Base-by-base conservation (phyloP, 2,113 vertebrate genomes). In the Gadus chalcogrammus region DNA sequence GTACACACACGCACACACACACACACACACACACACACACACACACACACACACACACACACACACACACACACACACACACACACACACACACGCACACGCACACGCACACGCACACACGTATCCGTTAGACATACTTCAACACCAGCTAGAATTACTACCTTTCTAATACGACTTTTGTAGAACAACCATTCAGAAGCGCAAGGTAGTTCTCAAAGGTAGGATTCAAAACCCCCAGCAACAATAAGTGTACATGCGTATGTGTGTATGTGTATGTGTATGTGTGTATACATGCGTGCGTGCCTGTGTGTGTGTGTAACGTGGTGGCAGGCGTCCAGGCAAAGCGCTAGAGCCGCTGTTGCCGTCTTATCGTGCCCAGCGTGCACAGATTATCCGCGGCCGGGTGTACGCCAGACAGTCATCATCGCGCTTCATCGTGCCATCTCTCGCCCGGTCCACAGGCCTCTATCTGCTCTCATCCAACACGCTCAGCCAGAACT, bases 221-320 rank as follows among this genome's bases (percentile, higher is more conserved):
- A 35, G 31, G 31, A 35, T 35, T 35, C 31, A 35, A 35, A 35
- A 35, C 31, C 31, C 31, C 31, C 31, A 35, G 31, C 31, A 35
- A 35, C 31, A 35, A 4, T 35, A 2, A 35, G 31, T 35, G 31
- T 35, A 2, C 31, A 35, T 63, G 24, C 7, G 59, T 61, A 16
- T 61, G 13, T 61, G 59, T 61, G 59, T 61, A n/a, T 9, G 59
- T 61, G 59, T 20, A 16, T 61, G 13, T 61, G 59, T 61, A 16
- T 61, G 13, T 61, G 59, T 61, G 59, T 61, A n/a, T 61, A n/a
- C 20, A n/a, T 24, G 60, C 24, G 60, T 61, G 60, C 18, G 60
- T 24, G 60, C 18, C 17, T 61, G 60, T 24, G n/a, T 24, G 59
- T 60, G 59, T 4, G 59, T 60, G 59, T 22, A 35, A n/a, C 17